Conservation (phyloP, 2,888 invertebrate species). For the Temnothorax rugatulus region DNA sequence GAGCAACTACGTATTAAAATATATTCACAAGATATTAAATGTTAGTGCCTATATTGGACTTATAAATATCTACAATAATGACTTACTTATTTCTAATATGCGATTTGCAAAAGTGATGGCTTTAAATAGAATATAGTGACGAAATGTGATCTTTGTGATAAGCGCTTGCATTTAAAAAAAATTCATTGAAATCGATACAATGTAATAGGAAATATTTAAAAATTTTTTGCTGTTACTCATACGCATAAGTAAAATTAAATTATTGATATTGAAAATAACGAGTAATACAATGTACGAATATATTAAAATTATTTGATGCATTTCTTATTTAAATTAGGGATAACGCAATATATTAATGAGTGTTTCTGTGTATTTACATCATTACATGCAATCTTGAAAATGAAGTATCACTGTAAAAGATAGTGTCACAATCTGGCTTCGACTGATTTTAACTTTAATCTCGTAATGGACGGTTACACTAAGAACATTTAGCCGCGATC, state of each 20-base stretch:
- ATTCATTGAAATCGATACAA: background rate
- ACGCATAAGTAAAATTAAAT: background rate
- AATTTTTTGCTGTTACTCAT: background rate
- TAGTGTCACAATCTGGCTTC: conserved; percentile 80
- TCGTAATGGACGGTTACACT: conserved; percentile 72
- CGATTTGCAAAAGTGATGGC: background rate
- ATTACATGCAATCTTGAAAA: conserved; percentile 70
- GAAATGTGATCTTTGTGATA: background rate
- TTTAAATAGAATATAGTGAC: conserved; percentile 13
- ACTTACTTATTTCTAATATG: background rate
- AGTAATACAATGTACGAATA: background rate
- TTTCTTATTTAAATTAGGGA: too few species aligned
- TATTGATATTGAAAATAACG: background rate
- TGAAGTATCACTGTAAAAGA: conserved; percentile 54
- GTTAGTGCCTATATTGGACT: conserved; percentile 11
- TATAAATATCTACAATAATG: background rate
- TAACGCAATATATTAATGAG: background rate
- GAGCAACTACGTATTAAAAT: background rate
- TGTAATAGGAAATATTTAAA: too few species aligned
- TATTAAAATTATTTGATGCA: too few species aligned
- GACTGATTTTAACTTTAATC: conserved; percentile 81
- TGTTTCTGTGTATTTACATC: conserved; percentile 30
- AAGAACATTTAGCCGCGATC: conserved; percentile 71
- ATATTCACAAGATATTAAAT: background rate
- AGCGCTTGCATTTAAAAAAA: background rate